These are phyloP conservation scores for Achatina immaculata DNA, from an alignment of 1,140 invertebrate species.

Conservation along the genomic window DNA sequence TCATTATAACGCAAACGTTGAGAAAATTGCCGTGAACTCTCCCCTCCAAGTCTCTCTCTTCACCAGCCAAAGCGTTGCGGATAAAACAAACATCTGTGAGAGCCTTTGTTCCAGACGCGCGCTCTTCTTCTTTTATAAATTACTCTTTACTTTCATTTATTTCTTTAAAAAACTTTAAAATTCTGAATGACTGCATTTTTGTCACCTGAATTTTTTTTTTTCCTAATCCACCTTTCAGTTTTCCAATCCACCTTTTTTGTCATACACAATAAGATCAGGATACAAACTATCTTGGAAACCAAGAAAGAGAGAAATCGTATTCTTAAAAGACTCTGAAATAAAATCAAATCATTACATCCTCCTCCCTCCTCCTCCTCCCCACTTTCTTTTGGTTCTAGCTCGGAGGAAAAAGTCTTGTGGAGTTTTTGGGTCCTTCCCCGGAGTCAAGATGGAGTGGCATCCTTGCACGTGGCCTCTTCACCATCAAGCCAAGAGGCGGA, in stretches of 20 bases:
- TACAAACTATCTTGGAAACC: no score
- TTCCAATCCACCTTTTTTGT: no score
- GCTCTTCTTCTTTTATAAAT: not conserved
- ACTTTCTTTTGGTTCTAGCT: no score
- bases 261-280: no score
- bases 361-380: no score
- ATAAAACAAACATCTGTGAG: constrained; percentile 17
- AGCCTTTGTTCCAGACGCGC: not conserved
- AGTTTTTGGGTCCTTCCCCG: no score
- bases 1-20: constrained; percentile 1
- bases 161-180: no score
- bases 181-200: no score
- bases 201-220: no score
- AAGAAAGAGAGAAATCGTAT: not conserved
- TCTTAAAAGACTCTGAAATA: not conserved
- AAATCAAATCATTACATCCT: no score
- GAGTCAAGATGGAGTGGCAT: not conserved
- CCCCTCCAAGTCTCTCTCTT: not conserved
- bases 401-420: no score
- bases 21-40: not conserved
- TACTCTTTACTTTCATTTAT: not conserved
- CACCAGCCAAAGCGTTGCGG: not conserved
- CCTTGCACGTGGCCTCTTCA: not conserved
- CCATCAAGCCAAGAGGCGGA: not conserved
- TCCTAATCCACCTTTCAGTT: no score